Base-by-base conservation (phyloP, 2,113 vertebrate species). In the Lethenteron reissneri region DNA sequence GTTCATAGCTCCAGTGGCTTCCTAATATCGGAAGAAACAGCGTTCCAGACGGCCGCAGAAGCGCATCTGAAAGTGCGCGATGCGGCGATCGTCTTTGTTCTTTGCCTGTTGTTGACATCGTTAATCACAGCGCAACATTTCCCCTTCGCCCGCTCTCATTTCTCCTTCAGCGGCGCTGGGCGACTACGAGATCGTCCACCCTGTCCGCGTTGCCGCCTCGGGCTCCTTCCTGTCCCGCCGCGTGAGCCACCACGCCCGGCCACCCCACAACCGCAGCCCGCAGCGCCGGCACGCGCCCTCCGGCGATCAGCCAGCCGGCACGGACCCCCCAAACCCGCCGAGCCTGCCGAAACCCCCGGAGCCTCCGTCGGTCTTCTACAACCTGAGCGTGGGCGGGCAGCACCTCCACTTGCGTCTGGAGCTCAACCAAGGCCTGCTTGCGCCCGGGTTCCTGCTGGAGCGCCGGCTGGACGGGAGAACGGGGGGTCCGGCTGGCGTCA, bases 171-270 rank as follows among this genome's bases (percentile, higher is more conserved):
- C 41, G 13, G 57, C 70, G 11, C 7, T 69, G 7, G 1, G 79
- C 72, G 69, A 74, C 70, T 78, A 81, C 5, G 86, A 92, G 79
- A 78, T 97, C 2, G 94, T 97, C 69, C 82, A 87, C 75, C 94
- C 94, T 1, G 69, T 83, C 7, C 81, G 84, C 74, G 86, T 95
- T 57, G 88, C 92, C 3, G 85, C 85, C 71, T 77, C 77, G 1
- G 94, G 94, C 64, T 77, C 78, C 6, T 96, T 96, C 79, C 75
- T 97, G 76, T 96, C 91, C 74, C 88, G 87, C 60, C 83, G 87
- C 57, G 76, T 95, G 76, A 84, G 86, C 60, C 85, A 87, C 58
- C 87, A 80, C 0, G 77, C 76, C 1, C 80, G 76, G 68, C 79
- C 81, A 4, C 76, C 90, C 1, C 85, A 79, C 71, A 85, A 86